Conservation (phyloP, 2,888 invertebrate species). For the Suillia variegata region DNA sequence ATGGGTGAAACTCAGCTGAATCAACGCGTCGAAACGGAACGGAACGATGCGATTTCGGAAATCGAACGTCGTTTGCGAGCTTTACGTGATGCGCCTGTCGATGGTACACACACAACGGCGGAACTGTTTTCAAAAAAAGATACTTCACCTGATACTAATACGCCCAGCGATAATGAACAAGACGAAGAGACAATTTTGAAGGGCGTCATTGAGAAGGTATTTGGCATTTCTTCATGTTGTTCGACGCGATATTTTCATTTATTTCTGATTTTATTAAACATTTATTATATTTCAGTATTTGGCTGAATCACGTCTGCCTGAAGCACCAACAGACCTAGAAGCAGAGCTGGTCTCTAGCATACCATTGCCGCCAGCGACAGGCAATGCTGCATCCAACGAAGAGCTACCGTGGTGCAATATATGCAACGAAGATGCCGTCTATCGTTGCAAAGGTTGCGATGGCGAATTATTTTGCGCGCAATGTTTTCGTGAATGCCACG, state of each 20-base stretch:
- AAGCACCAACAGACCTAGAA: slow-evolving; percentile 61
- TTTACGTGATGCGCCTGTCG: slow-evolving; percentile 61
- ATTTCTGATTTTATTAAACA: neutral
- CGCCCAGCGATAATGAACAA: slow-evolving; percentile 50
- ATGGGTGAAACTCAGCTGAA: slow-evolving; percentile 65
- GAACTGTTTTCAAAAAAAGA: slow-evolving; percentile 13
- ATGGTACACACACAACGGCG: slow-evolving; percentile 18
- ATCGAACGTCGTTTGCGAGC: slow-evolving; percentile 65
- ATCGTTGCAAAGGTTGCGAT: slow-evolving; percentile 77
- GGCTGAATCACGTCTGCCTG: slow-evolving; percentile 63
- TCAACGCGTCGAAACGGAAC: slow-evolving; percentile 62
- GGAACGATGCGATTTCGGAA: slow-evolving; percentile 63
- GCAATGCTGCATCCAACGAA: slow-evolving; percentile 49
- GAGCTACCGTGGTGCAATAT: slow-evolving; percentile 84
- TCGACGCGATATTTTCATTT: too few species aligned
- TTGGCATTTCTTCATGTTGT: neutral
- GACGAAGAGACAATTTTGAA: slow-evolving; percentile 58
- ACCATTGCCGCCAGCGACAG: slow-evolving; percentile 34
- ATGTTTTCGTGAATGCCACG: slow-evolving; percentile 77
- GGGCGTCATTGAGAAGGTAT: slow-evolving; percentile 52
- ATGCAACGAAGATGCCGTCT: slow-evolving; percentile 79
- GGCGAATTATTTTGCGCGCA: slow-evolving; percentile 79
- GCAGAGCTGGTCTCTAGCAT: slow-evolving; percentile 49
- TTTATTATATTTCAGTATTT: slow-evolving; percentile 56
- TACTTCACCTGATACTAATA: slow-evolving; percentile 37